Evolutionary conservation across 2,888 invertebrate genomes (phyloP), one percentile per base, ranked within the genome.

Genomic region (Acheta domesticus): DNA sequence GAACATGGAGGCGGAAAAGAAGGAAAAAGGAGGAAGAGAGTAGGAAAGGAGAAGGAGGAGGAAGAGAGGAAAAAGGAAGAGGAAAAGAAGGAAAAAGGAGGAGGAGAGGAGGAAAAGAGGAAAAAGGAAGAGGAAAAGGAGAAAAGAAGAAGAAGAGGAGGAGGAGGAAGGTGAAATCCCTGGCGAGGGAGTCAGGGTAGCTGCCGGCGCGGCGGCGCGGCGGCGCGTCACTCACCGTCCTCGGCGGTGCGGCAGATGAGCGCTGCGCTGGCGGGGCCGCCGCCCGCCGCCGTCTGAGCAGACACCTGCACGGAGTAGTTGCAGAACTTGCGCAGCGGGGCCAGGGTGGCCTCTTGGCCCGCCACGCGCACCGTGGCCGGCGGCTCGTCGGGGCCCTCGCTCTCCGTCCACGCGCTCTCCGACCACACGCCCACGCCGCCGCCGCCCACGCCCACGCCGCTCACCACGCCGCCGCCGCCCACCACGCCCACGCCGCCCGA

Each of bases 261-360:
- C 4, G 87, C 85, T 2, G 84, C 82, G 82, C 86, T 86, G 48
- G 85, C 83, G 12, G 86, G 86, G 20, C 88, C 88, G 80, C 87
- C 87, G 16, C 89, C 89, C 81, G 86, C 87, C 62, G 86, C 83
- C 2, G 88, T 89, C 83, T 85, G 88, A 49, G 88, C 88, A 81
- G 87, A 83, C 11, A 89, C 87, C 82, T 87, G 86, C 49, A 89
- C 84, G 79, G 87, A 87, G 85, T 89, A 89, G 84, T 89, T 89
- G 48, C 88, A 87, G 84, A 84, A 88, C 82, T 87, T 87, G 80
- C 86, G 85, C 77, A 89, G 80, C 16, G 83, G 84, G 77, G 83
- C 82, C 23, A 84, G 79, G 21, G 80, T 81, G 36, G 83, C 81
- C 75, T 82, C 79, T 75, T 82, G 79, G 23, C 81, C 81, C 11